Conservation (phyloP, 2,797 vertebrate genomes). For the Acipenser ruthenus region DNA sequence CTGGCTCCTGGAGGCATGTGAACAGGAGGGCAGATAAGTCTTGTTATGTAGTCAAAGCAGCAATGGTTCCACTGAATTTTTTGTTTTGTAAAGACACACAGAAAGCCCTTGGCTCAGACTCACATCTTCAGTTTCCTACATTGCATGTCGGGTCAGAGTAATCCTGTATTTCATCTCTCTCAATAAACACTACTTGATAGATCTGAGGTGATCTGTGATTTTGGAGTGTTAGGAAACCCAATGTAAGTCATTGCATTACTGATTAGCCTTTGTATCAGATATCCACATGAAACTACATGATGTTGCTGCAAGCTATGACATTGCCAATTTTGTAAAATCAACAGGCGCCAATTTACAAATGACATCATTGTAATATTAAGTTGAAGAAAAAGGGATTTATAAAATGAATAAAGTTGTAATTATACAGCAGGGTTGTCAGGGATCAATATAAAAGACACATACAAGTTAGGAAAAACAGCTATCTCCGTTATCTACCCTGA, state of each 20-base stretch:
- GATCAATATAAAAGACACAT: no score
- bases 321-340: conserved; percentile 28
- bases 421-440: no score
- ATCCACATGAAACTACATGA: conserved; percentile 31
- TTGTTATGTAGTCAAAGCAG: no score
- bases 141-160: background rate
- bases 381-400: conserved; percentile 17
- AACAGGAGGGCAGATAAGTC: no score
- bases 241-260: conserved; percentile 16
- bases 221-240: conserved; percentile 2
- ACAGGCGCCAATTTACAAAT: conserved; percentile 19
- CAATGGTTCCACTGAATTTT: no score
- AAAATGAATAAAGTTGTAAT: conserved; percentile 10
- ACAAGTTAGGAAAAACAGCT: no score
- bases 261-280: conserved; percentile 41
- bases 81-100: no score
- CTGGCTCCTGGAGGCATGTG: no score
- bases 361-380: conserved; percentile 32
- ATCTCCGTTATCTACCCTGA: no score
- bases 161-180: conserved; percentile 2
- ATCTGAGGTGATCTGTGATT: conserved; percentile 1
- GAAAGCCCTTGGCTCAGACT: no score
- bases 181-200: background rate
- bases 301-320: conserved; percentile 47
- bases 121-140: background rate